phyloP scores from a whole-genome alignment of 2,888 invertebrate genomes.

The Myopa tessellatipennis region DNA sequence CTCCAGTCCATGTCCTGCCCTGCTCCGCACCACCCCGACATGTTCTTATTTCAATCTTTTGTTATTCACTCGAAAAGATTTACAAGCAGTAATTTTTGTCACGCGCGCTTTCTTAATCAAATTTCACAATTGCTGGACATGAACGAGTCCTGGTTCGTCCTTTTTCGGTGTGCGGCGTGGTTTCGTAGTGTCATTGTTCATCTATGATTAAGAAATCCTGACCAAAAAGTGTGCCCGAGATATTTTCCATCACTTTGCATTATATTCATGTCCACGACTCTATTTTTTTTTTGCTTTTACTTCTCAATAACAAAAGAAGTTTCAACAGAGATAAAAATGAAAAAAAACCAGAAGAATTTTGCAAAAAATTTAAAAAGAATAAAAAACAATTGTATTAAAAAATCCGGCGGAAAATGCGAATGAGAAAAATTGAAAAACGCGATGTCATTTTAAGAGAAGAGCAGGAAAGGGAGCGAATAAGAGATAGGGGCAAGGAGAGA shows the following conservation, averaged over 20 bases:
- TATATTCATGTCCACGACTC: conserved; percentile 10
- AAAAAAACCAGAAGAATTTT: too few species aligned
- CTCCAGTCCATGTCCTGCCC: too few species aligned
- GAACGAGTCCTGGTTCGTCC: conserved; percentile 6
- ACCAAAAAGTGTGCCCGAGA: conserved; percentile 28
- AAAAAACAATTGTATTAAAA: too few species aligned
- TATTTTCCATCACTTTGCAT: conserved; percentile 19
- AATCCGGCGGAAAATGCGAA: background rate
- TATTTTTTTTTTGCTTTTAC: background rate
- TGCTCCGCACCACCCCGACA: too few species aligned
- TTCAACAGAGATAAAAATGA: background rate
- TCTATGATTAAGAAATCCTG: conserved; percentile 36
- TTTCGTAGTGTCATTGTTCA: conserved; percentile 12
- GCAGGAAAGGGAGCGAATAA: background rate
- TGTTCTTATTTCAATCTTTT: background rate
- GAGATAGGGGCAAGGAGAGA: background rate
- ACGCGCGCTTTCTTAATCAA: conserved; percentile 32
- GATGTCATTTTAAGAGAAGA: conserved; percentile 43
- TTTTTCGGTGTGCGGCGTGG: background rate
- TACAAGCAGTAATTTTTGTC: conserved; percentile 16
- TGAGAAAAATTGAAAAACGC: conserved; percentile 35
- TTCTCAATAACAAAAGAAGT: conserved; percentile 24
- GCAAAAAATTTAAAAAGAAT: too few species aligned
- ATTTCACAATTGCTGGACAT: conserved; percentile 21
- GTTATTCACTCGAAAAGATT: background rate